Base-by-base conservation (phyloP, 2,888 invertebrate genomes). In the Caenorhabditis sp. region DNA sequence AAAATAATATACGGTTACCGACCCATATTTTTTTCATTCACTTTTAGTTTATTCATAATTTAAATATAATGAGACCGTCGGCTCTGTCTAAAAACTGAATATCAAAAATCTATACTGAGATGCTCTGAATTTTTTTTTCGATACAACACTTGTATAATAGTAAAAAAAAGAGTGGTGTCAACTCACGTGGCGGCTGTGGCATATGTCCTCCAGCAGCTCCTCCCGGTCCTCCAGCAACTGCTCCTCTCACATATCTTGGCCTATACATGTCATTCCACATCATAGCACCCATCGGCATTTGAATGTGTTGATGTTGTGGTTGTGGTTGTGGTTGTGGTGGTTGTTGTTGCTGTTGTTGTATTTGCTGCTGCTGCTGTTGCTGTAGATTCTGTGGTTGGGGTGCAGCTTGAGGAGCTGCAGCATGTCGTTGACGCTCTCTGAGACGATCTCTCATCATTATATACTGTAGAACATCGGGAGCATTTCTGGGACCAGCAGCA, bases 381-480 rank as follows among this genome's bases (percentile, higher is more conserved):
- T 27, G 63, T 31, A n/a, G 61, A 50, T 52, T 61, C 21, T 61
- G 61, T 31, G 61, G 61, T 27, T 50, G 61, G 20, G 25, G 14
- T 25, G 54, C 52, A 17, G 54, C 23, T 59, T 1, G 59, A 14
- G 21, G 38, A n/a, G 1, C 5, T n/a, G 12, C 17, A 1, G 26
- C 26, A 17, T 57, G 26, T 59, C 43, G 1, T 4, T 59, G 21
- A 4, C 56, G 25, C 14, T 56, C 56, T 1, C 56, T 4, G 3
- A 23, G 4, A 10, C 56, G 56, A 25, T 56, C 56, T 26, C 56
- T 25, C 56, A 56, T 56, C 56, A 56, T 56, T 14, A 56, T 14
- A 5, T 23, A 25, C 2, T 26, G 56, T 3, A 56, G 20, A n/a
- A 36, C 63, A n/a, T 63, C 27, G 17, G 25, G 10, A 50, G 26